A percentile compares a stretch with the other conserved stretches of the same genome.
These are phyloP conservation scores for Phalanger gymnotis DNA, from an alignment of 2,797 vertebrate species.

Conservation along the genomic window DNA sequence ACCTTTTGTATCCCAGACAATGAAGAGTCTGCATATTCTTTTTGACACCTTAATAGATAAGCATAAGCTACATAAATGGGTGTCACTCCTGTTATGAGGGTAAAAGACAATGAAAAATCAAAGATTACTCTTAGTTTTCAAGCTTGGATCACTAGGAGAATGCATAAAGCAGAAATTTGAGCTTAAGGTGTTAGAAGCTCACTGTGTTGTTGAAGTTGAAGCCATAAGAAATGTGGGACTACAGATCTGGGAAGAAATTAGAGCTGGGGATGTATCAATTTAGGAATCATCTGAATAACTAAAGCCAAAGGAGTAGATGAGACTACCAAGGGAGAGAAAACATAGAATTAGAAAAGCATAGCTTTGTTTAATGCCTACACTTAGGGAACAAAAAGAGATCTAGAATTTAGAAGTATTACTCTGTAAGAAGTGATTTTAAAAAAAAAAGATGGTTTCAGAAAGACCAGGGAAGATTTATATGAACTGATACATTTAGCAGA, in stretches of 20 bases:
- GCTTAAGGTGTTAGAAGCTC: background rate
- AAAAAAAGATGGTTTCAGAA: background rate
- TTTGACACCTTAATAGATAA: background rate
- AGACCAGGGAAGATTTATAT: background rate
- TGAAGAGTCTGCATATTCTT: background rate
- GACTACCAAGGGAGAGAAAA: background rate
- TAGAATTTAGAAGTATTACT: background rate
- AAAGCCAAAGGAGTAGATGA: background rate
- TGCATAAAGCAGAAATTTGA: background rate
- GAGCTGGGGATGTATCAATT: background rate
- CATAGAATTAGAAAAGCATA: background rate
- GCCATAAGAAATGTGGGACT: background rate
- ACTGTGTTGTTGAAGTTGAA: background rate
- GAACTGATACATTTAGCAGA: background rate
- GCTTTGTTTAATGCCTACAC: background rate
- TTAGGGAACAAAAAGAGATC: background rate
- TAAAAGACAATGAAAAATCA: background rate
- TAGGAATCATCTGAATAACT: background rate
- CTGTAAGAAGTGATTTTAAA: background rate
- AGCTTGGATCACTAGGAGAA: background rate
- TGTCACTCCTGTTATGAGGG: too few species aligned
- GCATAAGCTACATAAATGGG: background rate
- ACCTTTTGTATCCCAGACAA: background rate
- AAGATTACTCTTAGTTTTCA: background rate
- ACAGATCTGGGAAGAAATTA: background rate